Evolutionary conservation across 2,113 vertebrate genomes (phyloP).

Genomic region (Tupaia chinensis): DNA sequence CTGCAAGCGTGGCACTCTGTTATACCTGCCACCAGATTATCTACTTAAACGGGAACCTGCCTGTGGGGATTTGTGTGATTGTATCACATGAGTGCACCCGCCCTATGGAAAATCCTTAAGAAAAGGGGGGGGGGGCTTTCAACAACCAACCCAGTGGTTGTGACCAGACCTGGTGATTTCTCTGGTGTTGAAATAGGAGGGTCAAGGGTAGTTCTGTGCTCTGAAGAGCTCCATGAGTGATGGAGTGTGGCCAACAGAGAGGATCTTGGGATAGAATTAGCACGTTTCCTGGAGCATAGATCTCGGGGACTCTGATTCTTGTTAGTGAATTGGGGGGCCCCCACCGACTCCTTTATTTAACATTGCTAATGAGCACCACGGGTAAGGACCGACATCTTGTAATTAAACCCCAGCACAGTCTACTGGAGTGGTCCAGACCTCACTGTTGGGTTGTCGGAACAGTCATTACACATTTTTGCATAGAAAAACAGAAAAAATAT

Average conservation of each 20-base stretch:
- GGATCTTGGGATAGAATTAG: not conserved
- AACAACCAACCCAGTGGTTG: too few species aligned
- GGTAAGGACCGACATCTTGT: not conserved
- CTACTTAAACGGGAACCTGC: not conserved
- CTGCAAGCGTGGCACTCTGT: fast-evolving
- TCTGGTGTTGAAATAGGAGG: not conserved
- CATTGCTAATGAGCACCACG: not conserved
- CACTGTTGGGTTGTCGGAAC: too few species aligned
- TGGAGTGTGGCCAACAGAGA: not conserved
- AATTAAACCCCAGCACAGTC: not conserved
- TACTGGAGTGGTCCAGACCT: too few species aligned
- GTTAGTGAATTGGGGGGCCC: not conserved
- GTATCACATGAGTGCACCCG: not conserved
- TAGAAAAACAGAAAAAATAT: too few species aligned
- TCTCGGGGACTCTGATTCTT: not conserved
- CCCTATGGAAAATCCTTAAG: too few species aligned
- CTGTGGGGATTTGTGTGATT: not conserved
- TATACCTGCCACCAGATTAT: not conserved
- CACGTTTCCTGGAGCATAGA: not conserved
- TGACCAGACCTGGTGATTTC: not conserved
- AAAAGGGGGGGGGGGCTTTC: not conserved
- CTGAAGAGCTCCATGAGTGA: not conserved
- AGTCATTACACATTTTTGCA: too few species aligned
- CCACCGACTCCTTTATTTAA: not conserved
- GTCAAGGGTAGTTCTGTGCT: not conserved